Evolutionary conservation across 1,140 invertebrate genomes (phyloP), one percentile per base, ranked within the genome.

Genomic region (Planococcus citri): DNA sequence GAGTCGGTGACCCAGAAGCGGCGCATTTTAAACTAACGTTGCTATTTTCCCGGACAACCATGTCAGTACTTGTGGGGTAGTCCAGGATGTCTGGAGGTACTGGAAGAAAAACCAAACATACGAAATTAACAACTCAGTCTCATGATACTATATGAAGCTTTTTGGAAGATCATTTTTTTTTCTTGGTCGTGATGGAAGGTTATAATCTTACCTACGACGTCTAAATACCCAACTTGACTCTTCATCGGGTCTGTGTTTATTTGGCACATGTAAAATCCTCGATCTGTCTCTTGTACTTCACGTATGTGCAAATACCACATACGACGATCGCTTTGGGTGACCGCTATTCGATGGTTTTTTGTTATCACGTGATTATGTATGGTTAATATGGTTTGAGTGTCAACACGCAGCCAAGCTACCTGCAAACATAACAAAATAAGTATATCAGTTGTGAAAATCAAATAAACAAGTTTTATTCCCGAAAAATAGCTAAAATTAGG

Each of bases 361-460:
- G 91, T 94, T 77, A 94, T 93, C 72, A 92, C 89, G 81, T 93
- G 88, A 77, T 82, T 88, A 76, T 93, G 91, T 77, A 95, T 94
- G 29, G 92, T 94, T 69, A 95, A 80, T 73, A 94, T 94, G 1
- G 93, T 93, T 79, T 95, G 92, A 68, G 92, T 95, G 79, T 95
- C 92, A 69, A 94, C 90, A 72, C 90, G 82, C 70, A 95, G 79
- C 90, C 92, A 94, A 71, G 92, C 93, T 72, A 95, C 90, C 92
- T 94, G 76, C 1, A 73, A 72, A 21, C 8, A 70, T 67, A n/a
- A 41, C 9, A 41, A 41, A 41, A 41, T 10, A 41, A 41, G n/a
- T n/a, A n/a, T n/a, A n/a, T n/a, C n/a, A n/a, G n/a, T n/a, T n/a
- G n/a, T n/a, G n/a, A n/a, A n/a, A n/a, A n/a, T n/a, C n/a, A n/a